Conservation (phyloP, 1,140 invertebrate species). For the Aricia agestis region DNA sequence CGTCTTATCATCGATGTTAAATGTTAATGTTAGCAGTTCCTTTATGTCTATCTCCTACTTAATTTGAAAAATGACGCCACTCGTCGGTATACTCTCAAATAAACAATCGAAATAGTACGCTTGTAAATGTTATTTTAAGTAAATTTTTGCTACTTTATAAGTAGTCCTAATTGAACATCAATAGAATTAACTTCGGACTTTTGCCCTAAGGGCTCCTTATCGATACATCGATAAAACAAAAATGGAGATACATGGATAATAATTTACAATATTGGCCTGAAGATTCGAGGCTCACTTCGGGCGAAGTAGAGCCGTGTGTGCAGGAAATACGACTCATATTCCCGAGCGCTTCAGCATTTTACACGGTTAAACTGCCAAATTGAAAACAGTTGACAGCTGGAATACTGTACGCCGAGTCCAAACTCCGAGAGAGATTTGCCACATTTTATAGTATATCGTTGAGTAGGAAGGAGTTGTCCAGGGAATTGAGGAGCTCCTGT, state of each 20-base stretch:
- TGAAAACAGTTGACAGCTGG: not conserved
- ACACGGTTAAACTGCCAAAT: not conserved
- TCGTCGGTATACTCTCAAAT: not conserved
- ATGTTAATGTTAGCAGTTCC: not conserved
- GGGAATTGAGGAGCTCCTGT: slow-evolving; percentile 85
- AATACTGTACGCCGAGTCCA: not conserved
- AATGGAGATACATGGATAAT: not conserved
- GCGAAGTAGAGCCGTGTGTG: too few relatives aligned
- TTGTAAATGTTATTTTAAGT: not conserved
- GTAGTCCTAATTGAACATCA: not conserved
- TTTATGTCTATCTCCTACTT: not conserved
- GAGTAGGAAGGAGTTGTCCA: slow-evolving; percentile 64
- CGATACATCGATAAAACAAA: not conserved
- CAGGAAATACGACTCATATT: too few relatives aligned
- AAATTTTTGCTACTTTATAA: not conserved
- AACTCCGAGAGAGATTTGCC: not conserved
- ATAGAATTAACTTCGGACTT: slow-evolving; percentile 2
- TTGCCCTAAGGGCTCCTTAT: not conserved
- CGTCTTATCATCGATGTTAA: not conserved
- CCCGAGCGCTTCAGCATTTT: too few relatives aligned
- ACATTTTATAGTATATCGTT: slow-evolving; percentile 64
- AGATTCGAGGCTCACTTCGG: too few relatives aligned
- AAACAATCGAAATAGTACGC: slow-evolving; percentile 5
- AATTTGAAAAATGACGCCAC: not conserved
- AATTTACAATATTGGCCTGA: not conserved